phyloP scores from a whole-genome alignment of 2,113 vertebrate genomes.

The Pelecanoides urinatrix region DNA sequence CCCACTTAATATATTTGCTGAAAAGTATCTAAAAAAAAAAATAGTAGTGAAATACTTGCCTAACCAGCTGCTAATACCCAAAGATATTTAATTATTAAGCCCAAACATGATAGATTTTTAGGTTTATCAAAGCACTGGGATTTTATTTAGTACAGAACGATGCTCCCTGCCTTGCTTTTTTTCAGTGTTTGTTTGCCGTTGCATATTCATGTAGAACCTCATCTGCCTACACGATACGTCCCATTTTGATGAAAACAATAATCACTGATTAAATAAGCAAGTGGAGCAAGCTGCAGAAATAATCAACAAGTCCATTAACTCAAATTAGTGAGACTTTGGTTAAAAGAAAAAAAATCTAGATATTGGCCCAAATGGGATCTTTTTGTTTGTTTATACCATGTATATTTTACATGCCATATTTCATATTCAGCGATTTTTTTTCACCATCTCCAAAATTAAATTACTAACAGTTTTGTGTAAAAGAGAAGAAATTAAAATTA shows the following conservation, averaged over 20 bases:
- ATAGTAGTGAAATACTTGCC: not conserved
- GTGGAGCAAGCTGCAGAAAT: slow-evolving; percentile 23
- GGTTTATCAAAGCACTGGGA: slow-evolving; percentile 42
- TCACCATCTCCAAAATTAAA: not conserved
- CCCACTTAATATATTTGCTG: not conserved
- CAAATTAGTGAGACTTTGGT: slow-evolving; percentile 20
- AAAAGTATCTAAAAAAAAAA: not conserved
- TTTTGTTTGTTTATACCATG: not conserved
- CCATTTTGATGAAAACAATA: slow-evolving; percentile 62
- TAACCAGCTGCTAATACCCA: slow-evolving; percentile 27
- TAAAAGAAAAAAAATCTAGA: not conserved
- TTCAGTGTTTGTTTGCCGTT: not conserved
- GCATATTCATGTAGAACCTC: slow-evolving; percentile 54
- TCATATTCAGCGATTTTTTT: not conserved
- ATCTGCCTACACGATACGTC: slow-evolving; percentile 17
- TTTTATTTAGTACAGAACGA: not conserved
- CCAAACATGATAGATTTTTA: slow-evolving; percentile 32
- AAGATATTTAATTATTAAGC: slow-evolving; percentile 54
- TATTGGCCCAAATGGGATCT: not conserved
- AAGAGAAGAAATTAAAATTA: not conserved
- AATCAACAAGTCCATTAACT: slow-evolving; percentile 50
- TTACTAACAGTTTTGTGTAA: not conserved
- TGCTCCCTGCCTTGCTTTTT: not conserved
- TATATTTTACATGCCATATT: not conserved
- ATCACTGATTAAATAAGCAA: slow-evolving; percentile 63